These are phyloP conservation scores for Pandemis heparana DNA, from an alignment of 2,888 invertebrate species.

Conservation along the genomic window DNA sequence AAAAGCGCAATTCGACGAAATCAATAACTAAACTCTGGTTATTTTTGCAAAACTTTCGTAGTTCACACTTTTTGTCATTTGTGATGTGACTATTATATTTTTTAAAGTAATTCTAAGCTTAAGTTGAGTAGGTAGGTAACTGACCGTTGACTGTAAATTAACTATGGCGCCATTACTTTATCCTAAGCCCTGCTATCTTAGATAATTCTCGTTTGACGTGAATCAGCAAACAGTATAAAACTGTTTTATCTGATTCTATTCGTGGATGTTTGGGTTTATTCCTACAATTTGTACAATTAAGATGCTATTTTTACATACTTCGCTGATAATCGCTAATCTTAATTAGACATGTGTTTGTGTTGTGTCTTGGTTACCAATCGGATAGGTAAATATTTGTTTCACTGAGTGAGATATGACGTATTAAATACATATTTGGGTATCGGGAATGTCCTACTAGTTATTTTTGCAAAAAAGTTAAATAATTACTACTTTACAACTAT, in stretches of 20 bases:
- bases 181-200: constrained; percentile 19
- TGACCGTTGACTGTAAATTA: neutral
- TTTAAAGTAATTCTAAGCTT: neutral
- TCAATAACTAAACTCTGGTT: too few species aligned
- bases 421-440: too few species aligned
- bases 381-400: neutral
- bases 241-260: constrained; percentile 33
- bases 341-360: neutral
- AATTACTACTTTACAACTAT: too few species aligned
- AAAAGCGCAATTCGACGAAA: too few species aligned
- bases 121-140: neutral
- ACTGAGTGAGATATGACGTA: neutral
- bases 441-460: too few species aligned
- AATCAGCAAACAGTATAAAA: constrained; percentile 18
- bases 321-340: constrained; percentile 2
- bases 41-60: too few species aligned
- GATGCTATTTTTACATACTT: constrained; percentile 18
- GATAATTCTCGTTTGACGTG: constrained; percentile 14
- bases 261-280: constrained; percentile 24
- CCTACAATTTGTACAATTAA: constrained; percentile 25
- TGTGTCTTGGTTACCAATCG: neutral
- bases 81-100: neutral
- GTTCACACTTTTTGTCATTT: too few species aligned
- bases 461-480: too few species aligned
- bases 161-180: constrained; percentile 19